Evolutionary conservation across 2,888 invertebrate species (phyloP), one percentile per base, ranked within the genome.

Genomic region (Orgyia antiqua): DNA sequence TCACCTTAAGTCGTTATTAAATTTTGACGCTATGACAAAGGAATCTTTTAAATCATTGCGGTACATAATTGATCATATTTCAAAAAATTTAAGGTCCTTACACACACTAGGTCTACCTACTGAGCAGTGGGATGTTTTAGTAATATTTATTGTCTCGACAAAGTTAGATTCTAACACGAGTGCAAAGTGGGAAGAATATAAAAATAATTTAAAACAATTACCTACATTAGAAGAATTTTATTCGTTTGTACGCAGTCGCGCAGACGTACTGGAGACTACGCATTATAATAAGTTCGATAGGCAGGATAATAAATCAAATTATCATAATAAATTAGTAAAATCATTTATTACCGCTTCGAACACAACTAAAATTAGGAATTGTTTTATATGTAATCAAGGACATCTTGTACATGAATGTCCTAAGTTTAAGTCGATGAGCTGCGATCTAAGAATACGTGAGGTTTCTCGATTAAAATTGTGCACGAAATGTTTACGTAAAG

Each of bases 41-140:
- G n/a, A n/a, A n/a, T n/a, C n/a, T n/a, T n/a, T n/a, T n/a, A n/a
- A n/a, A n/a, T n/a, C n/a, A n/a, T n/a, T n/a, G n/a, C n/a, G n/a
- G n/a, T n/a, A 8, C 8, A 10, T 29, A 9, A 9, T 23, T 2
- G 23, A 29, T 21, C 2, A 15, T 23, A 10, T 29, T 3, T 23
- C 29, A 2, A 23, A 29, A 10, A 29, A 29, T 8, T 29, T n/a
- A 9, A n/a, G 13, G 8, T 21, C 29, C 13, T 23, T 29, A 1
- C 13, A 29, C 10, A 23, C 23, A 10, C 8, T 29, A 15, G 29
- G 29, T 13, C 23, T 23, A n/a, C 29, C 29, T 1, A 29, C 29
- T 3, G 29, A 29, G 8, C 2, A 29, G 9, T 29, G 29, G 29
- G 29, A 29, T 11, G 12, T 15, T 9, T 17, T 27, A 10, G 12